These are phyloP conservation scores for Antechinus stuartii DNA, from an alignment of 2,113 vertebrate genomes.

Conservation along the genomic window DNA sequence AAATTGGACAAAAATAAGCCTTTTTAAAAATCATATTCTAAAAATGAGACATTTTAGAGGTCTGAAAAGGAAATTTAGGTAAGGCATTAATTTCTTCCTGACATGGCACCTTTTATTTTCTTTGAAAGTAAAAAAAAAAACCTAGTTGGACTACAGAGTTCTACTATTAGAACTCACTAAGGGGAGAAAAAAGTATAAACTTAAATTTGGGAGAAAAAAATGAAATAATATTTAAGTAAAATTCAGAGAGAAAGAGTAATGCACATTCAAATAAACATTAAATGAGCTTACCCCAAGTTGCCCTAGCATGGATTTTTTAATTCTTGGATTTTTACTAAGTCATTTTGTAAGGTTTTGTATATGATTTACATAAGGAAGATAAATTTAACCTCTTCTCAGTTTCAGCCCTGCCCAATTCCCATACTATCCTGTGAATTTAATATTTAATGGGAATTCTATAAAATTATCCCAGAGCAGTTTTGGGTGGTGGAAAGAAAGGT, in stretches of 20 bases:
- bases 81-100: slow-evolving; percentile 23
- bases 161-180: not conserved
- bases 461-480: not conserved
- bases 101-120: not conserved
- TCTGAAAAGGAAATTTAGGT: slow-evolving; percentile 44
- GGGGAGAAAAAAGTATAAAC: not conserved
- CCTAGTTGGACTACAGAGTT: not conserved
- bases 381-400: not conserved
- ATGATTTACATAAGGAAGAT: not conserved
- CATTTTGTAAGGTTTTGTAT: not conserved
- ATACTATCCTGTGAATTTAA: not conserved
- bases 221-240: slow-evolving; percentile 46
- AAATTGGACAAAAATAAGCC: slow-evolving; percentile 41
- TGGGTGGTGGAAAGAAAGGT: not conserved
- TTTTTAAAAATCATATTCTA: slow-evolving; percentile 33
- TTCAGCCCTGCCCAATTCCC: not conserved
- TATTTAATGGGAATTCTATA: not conserved
- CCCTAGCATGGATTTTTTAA: not conserved
- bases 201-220: slow-evolving; percentile 35
- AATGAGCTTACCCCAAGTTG: slow-evolving; percentile 1
- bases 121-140: not conserved
- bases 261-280: slow-evolving; percentile 27
- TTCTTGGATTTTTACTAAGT: not conserved
- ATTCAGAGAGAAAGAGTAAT: slow-evolving; percentile 5
- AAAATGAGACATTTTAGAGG: slow-evolving; percentile 58